These are phyloP conservation scores for Danaus plexippus DNA, from an alignment of 1,140 invertebrate species.

Conservation along the genomic window DNA sequence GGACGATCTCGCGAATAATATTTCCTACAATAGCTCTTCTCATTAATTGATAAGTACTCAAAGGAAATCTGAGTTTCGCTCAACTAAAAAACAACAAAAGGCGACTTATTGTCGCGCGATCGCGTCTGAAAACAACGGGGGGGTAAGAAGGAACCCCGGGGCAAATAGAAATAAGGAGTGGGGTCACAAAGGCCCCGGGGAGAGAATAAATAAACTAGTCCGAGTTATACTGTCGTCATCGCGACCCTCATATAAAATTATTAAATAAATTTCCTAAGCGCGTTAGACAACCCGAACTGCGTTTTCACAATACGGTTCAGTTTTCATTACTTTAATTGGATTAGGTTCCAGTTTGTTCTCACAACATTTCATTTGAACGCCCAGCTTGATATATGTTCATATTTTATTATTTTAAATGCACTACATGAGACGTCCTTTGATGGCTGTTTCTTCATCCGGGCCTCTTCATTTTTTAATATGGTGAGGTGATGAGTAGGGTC, in stretches of 20 bases:
- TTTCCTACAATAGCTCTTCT: no score
- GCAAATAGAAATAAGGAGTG: conserved; percentile 6
- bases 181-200: conserved; percentile 7
- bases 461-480: no score
- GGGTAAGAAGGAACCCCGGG: conserved; percentile 20
- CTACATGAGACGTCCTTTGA: no score
- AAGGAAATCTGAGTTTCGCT: neutral
- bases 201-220: conserved; percentile 23
- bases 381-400: no score
- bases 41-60: conserved; percentile 19
- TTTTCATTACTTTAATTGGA: no score
- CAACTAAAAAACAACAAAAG: conserved; percentile 20
- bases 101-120: conserved; percentile 30
- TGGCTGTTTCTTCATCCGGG: no score
- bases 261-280: conserved; percentile 20
- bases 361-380: no score
- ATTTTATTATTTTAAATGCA: no score
- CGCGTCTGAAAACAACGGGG: conserved; percentile 19
- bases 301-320: no score
- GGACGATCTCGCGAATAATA: no score
- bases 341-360: no score
- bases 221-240: conserved; percentile 23
- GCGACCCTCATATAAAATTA: conserved; percentile 20
- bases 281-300: neutral
- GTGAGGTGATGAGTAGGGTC: no score